A percentile compares a stretch with the other conserved stretches of the same genome.
Conservation (phyloP, 2,797 vertebrate species). For the Tapera naevia region DNA sequence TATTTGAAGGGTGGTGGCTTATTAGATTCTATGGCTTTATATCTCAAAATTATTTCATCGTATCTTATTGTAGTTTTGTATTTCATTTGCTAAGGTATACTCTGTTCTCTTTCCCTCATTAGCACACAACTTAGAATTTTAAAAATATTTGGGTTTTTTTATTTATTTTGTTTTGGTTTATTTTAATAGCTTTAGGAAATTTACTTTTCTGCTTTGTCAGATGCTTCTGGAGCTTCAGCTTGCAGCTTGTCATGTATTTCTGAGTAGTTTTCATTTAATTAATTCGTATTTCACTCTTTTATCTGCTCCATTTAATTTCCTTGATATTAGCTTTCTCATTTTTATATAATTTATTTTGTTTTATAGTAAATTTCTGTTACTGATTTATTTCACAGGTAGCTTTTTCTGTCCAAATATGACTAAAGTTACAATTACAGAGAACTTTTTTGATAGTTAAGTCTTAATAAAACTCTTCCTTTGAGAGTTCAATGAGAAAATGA, state of each 20-base stretch:
- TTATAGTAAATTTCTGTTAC: not conserved
- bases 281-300: not conserved
- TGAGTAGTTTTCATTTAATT: not conserved
- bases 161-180: not conserved
- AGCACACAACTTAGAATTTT: not conserved
- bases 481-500: not conserved
- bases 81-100: not conserved
- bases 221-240: not conserved
- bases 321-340: not conserved
- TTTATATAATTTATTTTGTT: not conserved
- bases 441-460: not conserved
- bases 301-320: not conserved
- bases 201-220: not conserved
- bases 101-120: not conserved
- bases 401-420: not conserved
- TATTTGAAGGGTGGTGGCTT: constrained; percentile 5
- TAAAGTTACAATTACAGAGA: not conserved
- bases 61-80: not conserved
- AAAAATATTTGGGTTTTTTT: not conserved
- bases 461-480: not conserved
- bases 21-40: constrained; percentile 16
- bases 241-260: not conserved
- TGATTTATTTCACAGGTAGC: not conserved
- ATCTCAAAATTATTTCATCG: constrained; percentile 6
- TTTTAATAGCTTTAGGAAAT: not conserved